A percentile compares a stretch with the other conserved stretches of the same genome.
Conservation (phyloP, 1,140 invertebrate genomes). For the Latrodectus geometricus region DNA sequence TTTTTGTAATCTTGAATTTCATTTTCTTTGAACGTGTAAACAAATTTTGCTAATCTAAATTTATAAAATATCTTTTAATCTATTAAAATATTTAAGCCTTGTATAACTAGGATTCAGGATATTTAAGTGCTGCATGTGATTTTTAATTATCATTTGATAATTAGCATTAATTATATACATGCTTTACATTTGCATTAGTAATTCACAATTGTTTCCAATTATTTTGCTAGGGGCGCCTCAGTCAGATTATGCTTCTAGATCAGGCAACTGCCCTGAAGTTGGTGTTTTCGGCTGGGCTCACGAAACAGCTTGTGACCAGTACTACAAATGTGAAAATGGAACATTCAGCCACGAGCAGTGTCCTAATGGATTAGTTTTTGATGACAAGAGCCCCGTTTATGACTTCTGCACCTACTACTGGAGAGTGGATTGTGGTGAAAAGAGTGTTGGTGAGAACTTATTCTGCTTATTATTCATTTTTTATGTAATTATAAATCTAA, state of each 20-base stretch:
- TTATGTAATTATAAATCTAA: no score
- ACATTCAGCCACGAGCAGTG: slow-evolving; percentile 89
- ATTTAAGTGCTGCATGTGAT: no score
- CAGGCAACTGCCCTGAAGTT: slow-evolving; percentile 64
- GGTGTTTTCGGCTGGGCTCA: slow-evolving; percentile 67
- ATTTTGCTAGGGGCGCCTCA: slow-evolving; percentile 32
- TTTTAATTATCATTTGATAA: no score
- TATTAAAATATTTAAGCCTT: no score
- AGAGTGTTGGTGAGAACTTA: slow-evolving; percentile 31
- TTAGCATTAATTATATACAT: no score
- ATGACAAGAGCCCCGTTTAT: slow-evolving; percentile 87
- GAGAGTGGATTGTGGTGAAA: slow-evolving; percentile 89
- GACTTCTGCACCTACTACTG: slow-evolving; percentile 95
- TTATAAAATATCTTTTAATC: no score
- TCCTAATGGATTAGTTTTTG: slow-evolving; percentile 91
- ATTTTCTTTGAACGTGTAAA: no score
- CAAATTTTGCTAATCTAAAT: no score
- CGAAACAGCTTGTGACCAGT: slow-evolving; percentile 78
- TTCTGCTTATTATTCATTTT: neutral
- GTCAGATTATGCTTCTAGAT: neutral
- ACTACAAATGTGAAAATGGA: slow-evolving; percentile 91
- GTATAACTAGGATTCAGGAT: no score
- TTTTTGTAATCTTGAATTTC: no score
- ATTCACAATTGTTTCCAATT: neutral
- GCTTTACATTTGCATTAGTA: no score